These are phyloP conservation scores for Antennarius maculatus DNA, from an alignment of 2,797 vertebrate species.

Conservation along the genomic window DNA sequence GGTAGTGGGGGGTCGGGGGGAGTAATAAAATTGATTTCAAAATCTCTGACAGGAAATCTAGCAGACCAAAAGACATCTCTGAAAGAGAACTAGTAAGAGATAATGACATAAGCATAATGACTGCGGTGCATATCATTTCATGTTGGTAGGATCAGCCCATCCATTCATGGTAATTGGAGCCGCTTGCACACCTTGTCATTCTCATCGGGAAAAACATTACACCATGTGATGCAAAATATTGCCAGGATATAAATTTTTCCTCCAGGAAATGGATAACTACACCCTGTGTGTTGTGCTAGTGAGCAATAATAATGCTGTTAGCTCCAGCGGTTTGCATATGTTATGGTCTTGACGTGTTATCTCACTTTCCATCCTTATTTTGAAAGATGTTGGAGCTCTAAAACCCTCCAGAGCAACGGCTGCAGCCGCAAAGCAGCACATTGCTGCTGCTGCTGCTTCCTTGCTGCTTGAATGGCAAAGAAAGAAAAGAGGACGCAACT, in stretches of 20 bases:
- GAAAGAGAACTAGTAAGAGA: constrained; percentile 41
- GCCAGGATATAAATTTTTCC: constrained; percentile 48
- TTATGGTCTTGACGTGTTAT: constrained; percentile 41
- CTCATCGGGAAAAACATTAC: constrained; percentile 44
- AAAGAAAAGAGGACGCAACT: neutral
- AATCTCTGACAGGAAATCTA: constrained; percentile 54
- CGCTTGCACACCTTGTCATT: constrained; percentile 30
- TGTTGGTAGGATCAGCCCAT: constrained; percentile 37
- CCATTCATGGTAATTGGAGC: constrained; percentile 45
- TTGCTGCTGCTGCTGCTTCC: constrained; percentile 4
- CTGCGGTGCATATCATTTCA: constrained; percentile 40
- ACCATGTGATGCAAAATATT: constrained; percentile 59
- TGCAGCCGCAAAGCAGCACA: constrained; percentile 33
- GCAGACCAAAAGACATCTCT: constrained; percentile 42
- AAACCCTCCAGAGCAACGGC: constrained; percentile 31
- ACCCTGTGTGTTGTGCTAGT: constrained; percentile 49
- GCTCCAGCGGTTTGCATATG: constrained; percentile 45
- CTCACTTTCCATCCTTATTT: constrained; percentile 26
- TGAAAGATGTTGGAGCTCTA: constrained; percentile 44
- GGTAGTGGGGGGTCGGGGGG: neutral
- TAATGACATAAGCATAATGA: constrained; percentile 53
- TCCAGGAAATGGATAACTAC: constrained; percentile 63
- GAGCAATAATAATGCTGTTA: constrained; percentile 38
- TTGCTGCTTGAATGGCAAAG: constrained; percentile 24
- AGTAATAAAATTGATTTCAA: constrained; percentile 58